Percentiles rank a stretch among this genome's conserved stretches.
phyloP scores from a whole-genome alignment of 1,140 invertebrate genomes.

The Drosophila navojoa region DNA sequence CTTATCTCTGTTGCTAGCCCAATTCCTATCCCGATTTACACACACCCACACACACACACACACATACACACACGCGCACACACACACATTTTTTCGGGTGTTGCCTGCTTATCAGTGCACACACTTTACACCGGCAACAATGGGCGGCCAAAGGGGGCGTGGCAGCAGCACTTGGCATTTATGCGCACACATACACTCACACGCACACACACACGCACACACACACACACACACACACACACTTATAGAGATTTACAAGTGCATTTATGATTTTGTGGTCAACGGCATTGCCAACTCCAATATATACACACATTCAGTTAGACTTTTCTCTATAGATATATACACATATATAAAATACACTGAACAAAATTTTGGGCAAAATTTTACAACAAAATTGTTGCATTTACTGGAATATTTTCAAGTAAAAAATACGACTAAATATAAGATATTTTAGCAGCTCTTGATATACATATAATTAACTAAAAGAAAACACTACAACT shows the following conservation, averaged over 20 bases:
- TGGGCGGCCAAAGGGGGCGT: not conserved
- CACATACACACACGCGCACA: not conserved
- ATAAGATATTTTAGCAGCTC: too few species aligned
- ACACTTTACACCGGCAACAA: slow-evolving; percentile 50
- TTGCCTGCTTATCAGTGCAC: slow-evolving; percentile 47
- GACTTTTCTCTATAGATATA: slow-evolving; percentile 7
- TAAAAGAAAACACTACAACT: too few species aligned
- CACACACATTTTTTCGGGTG: slow-evolving; percentile 35
- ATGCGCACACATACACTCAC: slow-evolving; percentile 33
- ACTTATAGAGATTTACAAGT: slow-evolving; percentile 24
- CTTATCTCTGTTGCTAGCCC: slow-evolving; percentile 5
- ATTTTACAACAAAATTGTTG: not conserved
- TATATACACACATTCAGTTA: slow-evolving; percentile 17
- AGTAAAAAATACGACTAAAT: too few species aligned
- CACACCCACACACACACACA: not conserved
- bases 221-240: not conserved
- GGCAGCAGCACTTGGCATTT: slow-evolving; percentile 46
- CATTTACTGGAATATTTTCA: too few species aligned
- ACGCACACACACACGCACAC: slow-evolving; percentile 9
- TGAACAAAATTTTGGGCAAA: not conserved
- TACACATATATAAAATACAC: slow-evolving; percentile 13
- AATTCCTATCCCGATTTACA: slow-evolving; percentile 19
- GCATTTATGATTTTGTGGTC: slow-evolving; percentile 56
- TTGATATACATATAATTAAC: too few species aligned
- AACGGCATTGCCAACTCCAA: slow-evolving; percentile 44